Conservation (phyloP, 1,140 invertebrate species). For the Caerostris extrusa region DNA sequence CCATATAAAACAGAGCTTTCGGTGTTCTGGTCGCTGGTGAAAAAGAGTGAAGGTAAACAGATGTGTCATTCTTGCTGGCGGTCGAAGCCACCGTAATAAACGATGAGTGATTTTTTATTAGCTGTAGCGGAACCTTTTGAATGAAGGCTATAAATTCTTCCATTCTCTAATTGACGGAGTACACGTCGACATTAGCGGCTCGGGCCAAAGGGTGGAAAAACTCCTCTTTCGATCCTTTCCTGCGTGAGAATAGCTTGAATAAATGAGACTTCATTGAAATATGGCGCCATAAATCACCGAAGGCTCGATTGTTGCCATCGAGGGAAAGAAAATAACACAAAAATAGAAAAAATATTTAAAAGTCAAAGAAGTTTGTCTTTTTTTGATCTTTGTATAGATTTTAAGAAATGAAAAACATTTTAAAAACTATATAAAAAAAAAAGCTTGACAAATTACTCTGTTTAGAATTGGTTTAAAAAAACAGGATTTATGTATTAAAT, state of each 20-base stretch:
- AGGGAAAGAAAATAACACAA: not conserved
- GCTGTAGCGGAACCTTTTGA: slow-evolving; percentile 19
- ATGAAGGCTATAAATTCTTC: slow-evolving; percentile 42
- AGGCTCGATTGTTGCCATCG: not conserved
- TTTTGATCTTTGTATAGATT: too few species aligned
- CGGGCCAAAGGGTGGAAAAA: not conserved
- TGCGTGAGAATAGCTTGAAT: not conserved
- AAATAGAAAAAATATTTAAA: not conserved
- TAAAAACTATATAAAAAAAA: too few species aligned
- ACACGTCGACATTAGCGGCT: slow-evolving; percentile 1
- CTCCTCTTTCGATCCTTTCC: not conserved
- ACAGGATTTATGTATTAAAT: too few species aligned
- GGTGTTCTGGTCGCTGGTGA: not conserved
- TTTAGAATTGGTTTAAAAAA: too few species aligned
- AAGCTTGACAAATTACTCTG: too few species aligned
- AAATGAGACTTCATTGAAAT: not conserved
- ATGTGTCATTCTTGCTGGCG: not conserved
- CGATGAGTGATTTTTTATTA: slow-evolving; percentile 56
- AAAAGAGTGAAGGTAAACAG: slow-evolving; percentile 39
- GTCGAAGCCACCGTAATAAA: not conserved
- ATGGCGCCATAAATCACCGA: not conserved
- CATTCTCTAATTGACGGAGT: slow-evolving; percentile 50
- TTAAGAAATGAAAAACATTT: too few species aligned
- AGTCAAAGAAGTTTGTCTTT: not conserved
- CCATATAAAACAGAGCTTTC: not conserved